Base-by-base conservation (phyloP, 1,140 invertebrate species). In the Zaprionus inermis region DNA sequence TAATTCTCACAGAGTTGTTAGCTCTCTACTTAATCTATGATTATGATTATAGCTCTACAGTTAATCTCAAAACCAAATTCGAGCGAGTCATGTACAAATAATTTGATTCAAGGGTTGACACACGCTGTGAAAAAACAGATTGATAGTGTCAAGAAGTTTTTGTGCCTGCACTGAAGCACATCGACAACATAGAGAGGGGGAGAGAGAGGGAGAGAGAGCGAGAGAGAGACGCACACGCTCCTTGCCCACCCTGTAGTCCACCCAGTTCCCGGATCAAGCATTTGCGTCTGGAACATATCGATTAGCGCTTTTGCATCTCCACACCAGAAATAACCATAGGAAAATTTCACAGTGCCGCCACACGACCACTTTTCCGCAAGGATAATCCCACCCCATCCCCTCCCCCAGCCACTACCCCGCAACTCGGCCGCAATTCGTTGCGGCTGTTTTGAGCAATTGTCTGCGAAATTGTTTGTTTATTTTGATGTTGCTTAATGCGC, bases 401-500 rank as follows among this genome's bases (percentile, higher is more conserved):
- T n/a, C 46, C 12, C 59, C 3, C 52, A 14, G 34, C 59, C 32
- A 18, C 72, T 44, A 20, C 56, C 51, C 52, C 38, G 2, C 2
- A n/a, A n/a, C n/a, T 55, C 61, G 49, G 88, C 66, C 83, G 16
- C 79, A 83, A 89, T 89, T 89, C 67, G 67, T 11, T 89, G 70
- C 55, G 67, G 71, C 77, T 80, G 67, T 20, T 83, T 59, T 49
- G 11, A 78, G 66, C 84, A 89, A 89, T 89, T 90, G 84, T 89
- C 85, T 89, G 84, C 81, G 56, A 89, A 89, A 90, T 81, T 81
- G 78, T 90, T 89, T 89, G 81, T 89, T 89, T 89, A 67, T 90
- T 89, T 90, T 90, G 84, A 89, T 89, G 84, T 78, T 89, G 81
- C 72, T 78, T 90, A 90, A 89, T 89, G 84, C 85, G 80, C 69